phyloP scores from a whole-genome alignment of 2,888 invertebrate species.

The Alloplasta piceator region DNA sequence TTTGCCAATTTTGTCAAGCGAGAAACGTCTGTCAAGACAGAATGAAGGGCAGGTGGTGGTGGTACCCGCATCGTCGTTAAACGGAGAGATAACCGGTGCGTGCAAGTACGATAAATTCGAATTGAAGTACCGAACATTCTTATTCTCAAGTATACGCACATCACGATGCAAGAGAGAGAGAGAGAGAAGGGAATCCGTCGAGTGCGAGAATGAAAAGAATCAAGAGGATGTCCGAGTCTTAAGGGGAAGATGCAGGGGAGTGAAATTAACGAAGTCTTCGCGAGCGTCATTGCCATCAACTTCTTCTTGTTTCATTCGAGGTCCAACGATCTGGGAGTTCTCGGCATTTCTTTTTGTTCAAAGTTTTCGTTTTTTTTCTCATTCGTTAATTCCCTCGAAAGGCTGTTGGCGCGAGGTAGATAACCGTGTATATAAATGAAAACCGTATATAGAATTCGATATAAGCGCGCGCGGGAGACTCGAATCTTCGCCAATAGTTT shows the following conservation, averaged over 20 bases:
- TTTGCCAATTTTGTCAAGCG: slow-evolving; percentile 2
- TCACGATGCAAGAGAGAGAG: neutral
- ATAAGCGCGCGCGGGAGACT: slow-evolving; percentile 1
- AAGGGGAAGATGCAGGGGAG: neutral
- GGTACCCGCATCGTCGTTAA: slow-evolving; percentile 56
- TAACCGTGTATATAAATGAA: neutral
- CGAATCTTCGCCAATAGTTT: neutral
- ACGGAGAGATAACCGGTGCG: slow-evolving; percentile 19
- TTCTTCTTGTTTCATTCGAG: slow-evolving; percentile 32
- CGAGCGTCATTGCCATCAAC: slow-evolving; percentile 4
- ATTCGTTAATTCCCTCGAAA: slow-evolving; percentile 2
- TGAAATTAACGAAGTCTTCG: slow-evolving; percentile 30
- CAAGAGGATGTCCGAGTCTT: neutral
- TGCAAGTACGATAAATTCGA: slow-evolving; percentile 12
- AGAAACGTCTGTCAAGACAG: neutral
- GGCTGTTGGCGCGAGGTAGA: slow-evolving; percentile 1
- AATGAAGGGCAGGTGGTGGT: slow-evolving; percentile 47
- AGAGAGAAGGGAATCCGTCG: neutral
- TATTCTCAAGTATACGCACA: slow-evolving; percentile 16
- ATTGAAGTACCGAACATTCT: slow-evolving; percentile 2
- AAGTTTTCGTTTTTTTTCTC: slow-evolving; percentile 1
- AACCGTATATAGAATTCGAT: neutral
- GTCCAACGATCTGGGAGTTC: neutral
- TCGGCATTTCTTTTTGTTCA: neutral
- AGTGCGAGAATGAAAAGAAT: neutral